phyloP scores from a whole-genome alignment of 2,113 vertebrate species.

The Ardeotis arabs region DNA sequence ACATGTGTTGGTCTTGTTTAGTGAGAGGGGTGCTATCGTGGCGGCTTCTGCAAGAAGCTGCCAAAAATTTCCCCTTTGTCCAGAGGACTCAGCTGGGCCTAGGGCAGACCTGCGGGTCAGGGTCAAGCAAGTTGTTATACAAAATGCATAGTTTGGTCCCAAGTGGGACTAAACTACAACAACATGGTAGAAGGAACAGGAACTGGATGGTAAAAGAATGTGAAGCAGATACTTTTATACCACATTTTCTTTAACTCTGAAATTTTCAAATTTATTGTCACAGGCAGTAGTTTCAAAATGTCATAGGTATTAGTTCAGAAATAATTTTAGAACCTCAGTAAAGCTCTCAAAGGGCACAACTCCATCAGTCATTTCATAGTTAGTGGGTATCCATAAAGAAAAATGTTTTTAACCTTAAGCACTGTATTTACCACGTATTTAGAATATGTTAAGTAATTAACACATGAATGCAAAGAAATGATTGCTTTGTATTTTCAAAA shows the following conservation, averaged over 20 bases:
- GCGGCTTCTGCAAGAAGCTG: too few relatives aligned
- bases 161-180: too few relatives aligned
- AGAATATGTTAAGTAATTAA: neutral
- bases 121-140: too few relatives aligned
- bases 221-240: neutral
- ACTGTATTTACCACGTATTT: neutral
- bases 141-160: too few relatives aligned
- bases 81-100: too few relatives aligned
- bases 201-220: neutral
- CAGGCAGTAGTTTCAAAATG: neutral
- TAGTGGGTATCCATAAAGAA: neutral
- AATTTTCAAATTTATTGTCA: neutral
- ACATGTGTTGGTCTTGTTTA: too few relatives aligned
- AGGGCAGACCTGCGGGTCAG: too few relatives aligned
- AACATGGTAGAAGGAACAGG: neutral
- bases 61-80: too few relatives aligned
- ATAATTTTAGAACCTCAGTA: neutral
- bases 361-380: neutral
- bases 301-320: neutral
- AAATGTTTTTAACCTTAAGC: neutral
- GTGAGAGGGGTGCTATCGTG: too few relatives aligned
- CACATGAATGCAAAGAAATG: neutral
- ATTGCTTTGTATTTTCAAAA: neutral
- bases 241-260: neutral
- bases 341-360: neutral